These are phyloP conservation scores for Pandion haliaetus DNA, from an alignment of 2,113 vertebrate genomes.

Conservation along the genomic window DNA sequence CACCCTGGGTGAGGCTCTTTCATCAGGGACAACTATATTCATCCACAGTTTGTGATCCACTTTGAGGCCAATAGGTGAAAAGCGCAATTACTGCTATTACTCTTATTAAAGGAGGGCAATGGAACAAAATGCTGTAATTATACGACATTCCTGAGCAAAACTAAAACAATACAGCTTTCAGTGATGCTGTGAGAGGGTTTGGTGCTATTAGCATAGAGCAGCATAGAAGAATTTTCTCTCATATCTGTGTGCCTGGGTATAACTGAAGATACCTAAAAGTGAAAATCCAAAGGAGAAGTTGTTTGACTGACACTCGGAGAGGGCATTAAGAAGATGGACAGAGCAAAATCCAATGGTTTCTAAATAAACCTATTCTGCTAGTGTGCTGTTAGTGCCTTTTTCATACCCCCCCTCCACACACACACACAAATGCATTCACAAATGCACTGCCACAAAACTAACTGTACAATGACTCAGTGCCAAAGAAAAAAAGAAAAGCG, in stretches of 20 bases:
- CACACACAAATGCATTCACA: slow-evolving; percentile 3
- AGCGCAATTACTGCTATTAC: not conserved
- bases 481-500: slow-evolving; percentile 33
- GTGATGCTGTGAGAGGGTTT: not conserved
- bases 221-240: not conserved
- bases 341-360: not conserved
- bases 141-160: not conserved
- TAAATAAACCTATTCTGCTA: not conserved
- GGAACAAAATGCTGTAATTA: not conserved
- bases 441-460: not conserved
- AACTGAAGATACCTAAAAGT: not conserved
- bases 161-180: not conserved
- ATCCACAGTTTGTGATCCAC: accelerated
- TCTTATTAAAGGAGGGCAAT: not conserved
- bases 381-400: not conserved
- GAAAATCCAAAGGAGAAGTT: not conserved
- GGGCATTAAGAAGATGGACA: not conserved
- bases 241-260: accelerated
- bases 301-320: not conserved
- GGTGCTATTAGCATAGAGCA: not conserved
- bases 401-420: not conserved
- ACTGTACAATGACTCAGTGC: slow-evolving; percentile 28
- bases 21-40: too few relatives aligned
- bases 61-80: not conserved
- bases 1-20: not conserved